Evolutionary conservation across 2,888 invertebrate genomes (phyloP), one percentile per base, ranked within the genome.

Genomic region (Agriotes lineatus): DNA sequence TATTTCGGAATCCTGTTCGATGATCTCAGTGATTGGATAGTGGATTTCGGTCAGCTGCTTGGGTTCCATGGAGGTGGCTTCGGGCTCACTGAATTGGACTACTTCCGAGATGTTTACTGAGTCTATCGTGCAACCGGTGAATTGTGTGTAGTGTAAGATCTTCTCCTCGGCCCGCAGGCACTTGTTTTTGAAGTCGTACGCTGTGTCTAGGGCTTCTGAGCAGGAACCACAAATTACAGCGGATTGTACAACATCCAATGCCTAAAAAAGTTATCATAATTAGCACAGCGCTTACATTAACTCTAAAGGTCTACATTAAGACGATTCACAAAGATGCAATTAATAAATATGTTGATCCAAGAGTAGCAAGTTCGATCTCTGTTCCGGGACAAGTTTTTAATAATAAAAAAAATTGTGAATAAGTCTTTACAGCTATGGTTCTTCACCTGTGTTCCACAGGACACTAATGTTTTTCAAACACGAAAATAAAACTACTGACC

Each of bases 121-220:
- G 18, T 52, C 37, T 14, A 22, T 57, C 35, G 6, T 58, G 18
- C 58, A 63, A 18, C 63, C 60, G 7, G 52, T 18, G 18, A n/a
- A 52, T 25, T 59, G 57, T 7, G 50, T 14, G 33, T 58, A 68
- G 35, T 25, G 50, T n/a, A 58, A 16, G 12, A 68, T 68, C 39
- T 14, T 68, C 18, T 63, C 30, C 44, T 68, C 63, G n/a, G 63
- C 50, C 20, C 59, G 50, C 35, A 68, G 30, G 45, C 68, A 68
- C 42, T 48, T 57, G 30, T 50, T 68, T 44, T 59, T 68, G 39
- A 68, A 68, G 20, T 63, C 58, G n/a, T 58, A 68, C 7, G 68
- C 68, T 3, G 50, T 62, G 22, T 62, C 57, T 2, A 68, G 33
- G 9, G 62, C 62, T 5, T 52, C 20, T 10, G 57, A 57, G 37